Evolutionary conservation across 2,113 vertebrate genomes (phyloP), one percentile per base, ranked within the genome.

Genomic region (Tachysurus fulvidraco): DNA sequence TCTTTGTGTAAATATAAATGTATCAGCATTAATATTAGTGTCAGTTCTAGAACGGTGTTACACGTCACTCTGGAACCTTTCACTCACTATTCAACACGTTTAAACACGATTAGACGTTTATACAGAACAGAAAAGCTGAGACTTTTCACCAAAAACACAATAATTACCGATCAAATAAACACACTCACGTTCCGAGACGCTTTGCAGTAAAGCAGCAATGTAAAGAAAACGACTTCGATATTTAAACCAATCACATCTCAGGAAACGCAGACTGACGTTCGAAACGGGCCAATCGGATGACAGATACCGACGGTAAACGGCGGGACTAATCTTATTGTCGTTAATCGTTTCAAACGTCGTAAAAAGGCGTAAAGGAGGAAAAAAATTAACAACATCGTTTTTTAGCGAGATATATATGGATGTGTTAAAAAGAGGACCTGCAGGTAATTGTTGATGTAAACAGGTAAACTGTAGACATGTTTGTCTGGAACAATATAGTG

Each of bases 311-410:
- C 21, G 10, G 30, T n/a, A 2, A 28, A 44, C 11, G 30, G 28
- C 21, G 86, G 54, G 30, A 64, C 79, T 60, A 54, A 54, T 17
- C 16, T 3, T 14, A 5, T 23, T 64, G 78, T 16, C 83, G 71
- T 59, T 46, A 79, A 73, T 4, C 57, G 60, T n/a, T 52, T 50
- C 14, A 30, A 64, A 30, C 1, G 88, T 76, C 86, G 89, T 89
- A 36, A 89, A 21, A 23, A 19, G 2, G 41, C 0, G 4, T 30
- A 23, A 71, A 7, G 30, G 67, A 19, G n/a, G 9, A 19, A 23
- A 14, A 67, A 67, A 30, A 44, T 73, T 1, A 21, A 19, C 30
- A 71, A 30, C 16, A 36, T 36, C 16, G 28, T 36, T 71, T 36
- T 36, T 36, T 36, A 36, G 1, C 36, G 36, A 36, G 36, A 36